Base-by-base conservation (phyloP, 2,797 vertebrate species). In the Rhodeus uyekii region DNA sequence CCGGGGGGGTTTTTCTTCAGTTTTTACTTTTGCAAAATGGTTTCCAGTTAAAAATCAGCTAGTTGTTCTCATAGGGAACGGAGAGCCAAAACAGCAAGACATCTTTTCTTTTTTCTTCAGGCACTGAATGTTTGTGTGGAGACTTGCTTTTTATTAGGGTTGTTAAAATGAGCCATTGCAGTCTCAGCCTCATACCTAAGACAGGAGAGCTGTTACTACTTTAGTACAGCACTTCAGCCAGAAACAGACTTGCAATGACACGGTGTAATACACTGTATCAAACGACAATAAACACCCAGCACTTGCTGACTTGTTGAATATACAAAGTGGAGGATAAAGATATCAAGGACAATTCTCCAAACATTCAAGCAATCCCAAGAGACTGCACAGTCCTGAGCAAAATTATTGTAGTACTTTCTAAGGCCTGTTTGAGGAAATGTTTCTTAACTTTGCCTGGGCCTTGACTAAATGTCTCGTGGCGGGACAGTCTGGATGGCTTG, bases 141-240 rank as follows among this genome's bases (percentile, higher is more conserved):
- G 75, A 58, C 76, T 69, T 13, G 69, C 68, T 82, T 80, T 86
- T 79, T 83, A 79, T 80, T 83, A 82, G 80, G 69, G 80, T 74
- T 75, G 69, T 85, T 83, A 86, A 83, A 83, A 83, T 80, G 72
- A 79, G 74, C 39, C 39, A 69, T 68, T 58, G 81, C 81, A 53
- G 81, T 71, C 76, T 80, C 64, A 55, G 64, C 46, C 74, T 86
- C 72, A 79, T 76, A 83, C 81, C 64, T 71, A 74, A 76, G 38
- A 64, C 36, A 76, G 64, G 71, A 80, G 76, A 78, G 42, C 34
- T 60, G 71, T 80, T 76, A 53, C 29, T 34, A 22, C 44, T 71
- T 76, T 67, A 34, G 19, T 38, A 32, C 61, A 76, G 68, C 46
- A 71, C 67, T 77, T 42, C 83, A 60, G 74, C 78, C 67, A 71